A percentile compares a stretch with the other conserved stretches of the same genome.
Evolutionary conservation across 2,888 invertebrate genomes (phyloP).

Genomic region (Athripsodes cinereus): DNA sequence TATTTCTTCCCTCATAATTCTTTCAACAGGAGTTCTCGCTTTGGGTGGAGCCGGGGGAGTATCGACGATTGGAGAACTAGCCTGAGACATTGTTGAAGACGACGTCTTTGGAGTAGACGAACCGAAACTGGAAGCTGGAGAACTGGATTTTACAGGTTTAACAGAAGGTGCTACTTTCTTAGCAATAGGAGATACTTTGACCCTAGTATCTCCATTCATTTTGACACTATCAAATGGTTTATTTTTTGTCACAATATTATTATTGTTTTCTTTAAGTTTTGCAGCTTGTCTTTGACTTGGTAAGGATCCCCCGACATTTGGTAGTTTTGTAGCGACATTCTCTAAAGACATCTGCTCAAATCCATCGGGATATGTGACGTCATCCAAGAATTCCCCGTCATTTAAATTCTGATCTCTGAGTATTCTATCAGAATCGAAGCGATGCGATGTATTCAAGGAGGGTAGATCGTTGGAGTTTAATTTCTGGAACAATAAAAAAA

Average conservation of each 20-base stretch:
- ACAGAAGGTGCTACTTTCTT: not conserved
- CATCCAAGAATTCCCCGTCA: constrained; percentile 39
- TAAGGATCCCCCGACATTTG: constrained; percentile 40
- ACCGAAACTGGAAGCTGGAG: not conserved
- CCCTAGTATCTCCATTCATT: constrained; percentile 6
- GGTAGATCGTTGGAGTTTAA: constrained; percentile 11
- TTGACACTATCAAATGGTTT: constrained; percentile 7
- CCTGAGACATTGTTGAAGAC: not conserved
- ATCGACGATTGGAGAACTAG: not conserved
- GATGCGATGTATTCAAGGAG: constrained; percentile 10
- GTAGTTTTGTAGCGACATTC: constrained; percentile 34
- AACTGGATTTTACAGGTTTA: not conserved
- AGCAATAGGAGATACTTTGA: constrained; percentile 4
- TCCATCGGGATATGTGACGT: constrained; percentile 39
- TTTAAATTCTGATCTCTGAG: constrained; percentile 39
- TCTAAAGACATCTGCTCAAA: constrained; percentile 34
- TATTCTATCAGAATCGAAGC: constrained; percentile 37
- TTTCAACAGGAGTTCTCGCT: constrained; percentile 11
- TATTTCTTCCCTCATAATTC: too few relatives aligned
- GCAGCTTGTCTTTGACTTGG: constrained; percentile 33
- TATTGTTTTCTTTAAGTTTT: constrained; percentile 7
- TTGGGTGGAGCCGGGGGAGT: constrained; percentile 8
- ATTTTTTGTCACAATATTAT: constrained; percentile 1
- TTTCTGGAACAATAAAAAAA: constrained; percentile 9
- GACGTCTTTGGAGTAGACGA: not conserved